Conservation (phyloP, 1,140 invertebrate genomes). For the Pseudomyrmex dendroicus region DNA sequence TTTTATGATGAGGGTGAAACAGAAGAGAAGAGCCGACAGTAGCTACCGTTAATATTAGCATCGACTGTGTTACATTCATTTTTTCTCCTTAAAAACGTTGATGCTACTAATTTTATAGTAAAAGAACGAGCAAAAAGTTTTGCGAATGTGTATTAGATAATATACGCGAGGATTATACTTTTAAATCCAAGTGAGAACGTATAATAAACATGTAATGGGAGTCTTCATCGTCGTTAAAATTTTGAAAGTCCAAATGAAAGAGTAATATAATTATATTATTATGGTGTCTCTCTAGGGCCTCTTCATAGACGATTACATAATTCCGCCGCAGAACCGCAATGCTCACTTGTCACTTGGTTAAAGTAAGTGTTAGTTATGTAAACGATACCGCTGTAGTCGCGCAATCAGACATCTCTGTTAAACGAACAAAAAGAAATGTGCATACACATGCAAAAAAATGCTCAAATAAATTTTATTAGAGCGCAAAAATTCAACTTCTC, state of each 20-base stretch:
- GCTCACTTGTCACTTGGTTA: slow-evolving; percentile 27
- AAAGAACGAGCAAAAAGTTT: neutral
- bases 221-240: slow-evolving; percentile 8
- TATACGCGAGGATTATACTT: slow-evolving; percentile 8
- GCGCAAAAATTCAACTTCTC: neutral
- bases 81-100: neutral
- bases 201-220: neutral
- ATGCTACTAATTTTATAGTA: neutral
- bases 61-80: neutral
- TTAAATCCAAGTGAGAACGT: neutral
- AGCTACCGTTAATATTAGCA: no score
- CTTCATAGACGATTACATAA: slow-evolving; percentile 32
- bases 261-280: slow-evolving; percentile 20
- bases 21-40: no score
- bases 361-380: slow-evolving; percentile 41
- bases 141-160: neutral
- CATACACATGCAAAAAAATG: neutral
- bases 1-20: no score
- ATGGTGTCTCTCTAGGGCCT: neutral
- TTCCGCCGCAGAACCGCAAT: neutral
- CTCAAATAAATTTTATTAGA: slow-evolving; percentile 1
- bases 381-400: slow-evolving; percentile 5
- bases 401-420: neutral
- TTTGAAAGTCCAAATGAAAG: neutral
- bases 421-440: slow-evolving; percentile 14